Base-by-base conservation (phyloP, 2,797 vertebrate genomes). In the Cheirogaleus major region DNA sequence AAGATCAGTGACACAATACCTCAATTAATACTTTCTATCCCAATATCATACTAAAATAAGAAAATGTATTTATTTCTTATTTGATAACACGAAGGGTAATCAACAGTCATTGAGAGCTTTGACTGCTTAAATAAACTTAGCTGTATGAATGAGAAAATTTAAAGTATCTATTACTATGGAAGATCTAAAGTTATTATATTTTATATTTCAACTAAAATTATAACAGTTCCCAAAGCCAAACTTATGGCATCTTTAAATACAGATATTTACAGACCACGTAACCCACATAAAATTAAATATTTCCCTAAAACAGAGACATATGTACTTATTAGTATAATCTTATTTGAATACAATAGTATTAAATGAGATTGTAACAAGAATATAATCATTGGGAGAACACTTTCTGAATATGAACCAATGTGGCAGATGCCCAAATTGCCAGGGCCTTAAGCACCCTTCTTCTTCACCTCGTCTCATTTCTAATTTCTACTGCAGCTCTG, bases 241-340 rank as follows among this genome's bases (percentile, higher is more conserved):
- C 84, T 4, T 72, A 95, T 63, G 95, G 10, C 12, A 82, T 84
- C 57, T 75, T 95, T 98, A 97, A 97, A 98, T 92, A 92, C 0
- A 97, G 20, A 91, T 27, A 92, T 89, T 89, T 92, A 93, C 23
- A 73, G 48, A 50, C 5, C 2, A 38, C 20, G 15, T 27, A 95
- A 75, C 0, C n/a, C 5, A 76, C 6, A 94, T 35, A 38, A 83
- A 86, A 50, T 91, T 52, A 97, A 89, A 45, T 87, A 92, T 61
- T 79, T 89, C 2, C 35, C 0, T 91, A 79, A 75, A 59, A 35
- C 22, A 82, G 9, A 79, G 11, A 78, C 13, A 67, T 27, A 70
- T 38, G 5, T 41, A 84, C 6, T 32, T 76, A 78, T 92, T 70
- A 73, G 9, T 30, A 91, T 76, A 83, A 67, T 67, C 12, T 61